Evolutionary conservation across 2,888 invertebrate species (phyloP), one percentile per base, ranked within the genome.

Genomic region (Hirtodrosophila alboralis): DNA sequence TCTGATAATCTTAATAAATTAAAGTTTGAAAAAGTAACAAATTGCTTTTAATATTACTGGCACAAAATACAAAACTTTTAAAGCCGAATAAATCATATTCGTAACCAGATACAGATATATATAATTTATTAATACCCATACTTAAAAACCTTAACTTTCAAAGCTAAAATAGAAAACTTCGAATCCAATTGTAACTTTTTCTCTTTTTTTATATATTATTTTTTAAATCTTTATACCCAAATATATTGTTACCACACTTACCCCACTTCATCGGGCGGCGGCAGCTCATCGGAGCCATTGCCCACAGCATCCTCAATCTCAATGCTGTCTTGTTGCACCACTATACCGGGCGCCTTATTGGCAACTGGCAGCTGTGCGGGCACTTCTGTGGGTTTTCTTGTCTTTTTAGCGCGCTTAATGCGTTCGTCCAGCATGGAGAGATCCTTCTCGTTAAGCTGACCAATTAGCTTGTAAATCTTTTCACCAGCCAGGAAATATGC

Each of bases 381-480:
- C n/a, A 89, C 91, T 1, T 83, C 67, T 12, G 83, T 67, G 90
- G 92, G 86, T 84, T 91, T 87, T 87, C 93, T 75, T 91, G 93
- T 89, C 89, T 95, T 95, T 60, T 94, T 93, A 1, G 97, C 95
- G 18, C 99, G 93, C 89, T 98, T 98, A 54, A 99, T 98, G 38
- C 99, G 93, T 91, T 99, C 99, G 86, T 99, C 98, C 40, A 99
- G 91, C 78, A 98, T 92, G 0, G 97, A 96, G 87, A 96, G 93
- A 88, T 99, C 99, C 91, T 99, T 99, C 89, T 98, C 98, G 1
- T 95, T 96, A 84, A 97, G 95, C 92, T 96, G 95, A 63, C 98
- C 98, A 74, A 98, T 94, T 91, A 96, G 93, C 92, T 97, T 98
- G 91, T 95, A 97, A 0, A 98, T 79, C 57, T 86, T 95, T 83